Percentiles rank a stretch among this genome's conserved stretches.
These are phyloP conservation scores for Babyrousa celebensis DNA, from an alignment of 2,797 vertebrate species.

Conservation along the genomic window DNA sequence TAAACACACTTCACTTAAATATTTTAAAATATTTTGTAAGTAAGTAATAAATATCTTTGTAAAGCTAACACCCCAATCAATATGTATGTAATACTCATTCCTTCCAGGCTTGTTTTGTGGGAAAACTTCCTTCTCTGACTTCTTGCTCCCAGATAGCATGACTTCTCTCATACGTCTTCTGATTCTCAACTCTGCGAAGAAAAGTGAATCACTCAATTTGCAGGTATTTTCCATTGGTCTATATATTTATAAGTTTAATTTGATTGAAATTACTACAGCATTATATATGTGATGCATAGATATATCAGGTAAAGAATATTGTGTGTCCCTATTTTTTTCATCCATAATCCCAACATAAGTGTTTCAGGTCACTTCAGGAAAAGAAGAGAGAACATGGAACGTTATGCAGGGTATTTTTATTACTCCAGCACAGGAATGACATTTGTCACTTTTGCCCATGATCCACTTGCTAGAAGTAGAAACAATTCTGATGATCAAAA, in stretches of 20 bases:
- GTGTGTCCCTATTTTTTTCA: not conserved
- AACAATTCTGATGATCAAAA: not conserved
- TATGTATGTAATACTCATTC: not conserved
- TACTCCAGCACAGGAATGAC: not conserved
- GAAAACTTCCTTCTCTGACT: not conserved
- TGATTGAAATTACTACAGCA: slow-evolving; percentile 24
- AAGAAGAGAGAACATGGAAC: not conserved
- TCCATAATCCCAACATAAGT: not conserved
- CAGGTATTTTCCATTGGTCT: not conserved
- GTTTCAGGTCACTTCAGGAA: too few relatives aligned
- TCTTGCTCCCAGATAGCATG: not conserved
- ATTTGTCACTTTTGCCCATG: not conserved
- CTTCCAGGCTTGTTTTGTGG: not conserved
- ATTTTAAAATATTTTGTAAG: not conserved
- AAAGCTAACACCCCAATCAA: not conserved
- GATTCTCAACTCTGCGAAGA: not conserved
- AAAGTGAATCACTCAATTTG: not conserved
- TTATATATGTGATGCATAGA: not conserved
- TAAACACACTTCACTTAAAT: slow-evolving; percentile 16
- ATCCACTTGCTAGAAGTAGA: not conserved
- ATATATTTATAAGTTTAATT: not conserved
- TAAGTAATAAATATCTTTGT: not conserved
- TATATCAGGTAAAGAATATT: not conserved
- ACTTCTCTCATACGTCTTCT: not conserved
- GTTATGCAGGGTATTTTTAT: not conserved